Base-by-base conservation (phyloP, 2,797 vertebrate species). In the Bothrops alternatus region DNA sequence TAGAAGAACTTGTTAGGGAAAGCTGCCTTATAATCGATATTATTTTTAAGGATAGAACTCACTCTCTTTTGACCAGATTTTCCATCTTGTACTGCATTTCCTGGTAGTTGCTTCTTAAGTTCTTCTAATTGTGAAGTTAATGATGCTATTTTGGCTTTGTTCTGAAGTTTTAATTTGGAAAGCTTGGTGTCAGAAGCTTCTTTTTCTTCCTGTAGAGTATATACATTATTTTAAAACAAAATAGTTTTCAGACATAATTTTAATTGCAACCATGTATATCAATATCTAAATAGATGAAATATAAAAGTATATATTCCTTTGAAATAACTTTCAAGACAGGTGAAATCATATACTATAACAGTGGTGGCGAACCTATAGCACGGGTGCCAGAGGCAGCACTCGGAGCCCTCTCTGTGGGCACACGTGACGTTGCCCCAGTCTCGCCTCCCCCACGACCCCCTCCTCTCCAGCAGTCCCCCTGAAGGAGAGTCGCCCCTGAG, bases 141-240 rank as follows among this genome's bases (percentile, higher is more conserved):
- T 0, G 98, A 98, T 0, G 98, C 98, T 92, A 99, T 97, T 97
- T 98, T 99, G 90, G 98, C 98, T 95, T 98, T 99, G 97, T 98
- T 98, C 95, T 99, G 98, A 13, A 99, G 98, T 93, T 98, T 98
- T 92, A 98, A 96, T 97, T 99, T 99, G 0, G 98, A 99, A 94
- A 99, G 90, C 91, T 95, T 99, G 93, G 98, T 96, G 91, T 99
- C 98, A 20, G 97, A 97, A 0, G 98, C 96, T 95, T 98, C 98
- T 95, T 98, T 98, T 96, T 99, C 98, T 93, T 96, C 97, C 98
- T 99, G 94, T 42, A 93, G 92, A 93, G 50, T 42, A 93, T 69
- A 95, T 0, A 56, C 0, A 25, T 91, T 91, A 26, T 82, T 47
- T 91, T 87, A 47, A 93, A 56, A 58, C 37, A 86, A 88, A 91